Base-by-base conservation (phyloP, 2,113 vertebrate genomes). In the Pholis gunnellus region DNA sequence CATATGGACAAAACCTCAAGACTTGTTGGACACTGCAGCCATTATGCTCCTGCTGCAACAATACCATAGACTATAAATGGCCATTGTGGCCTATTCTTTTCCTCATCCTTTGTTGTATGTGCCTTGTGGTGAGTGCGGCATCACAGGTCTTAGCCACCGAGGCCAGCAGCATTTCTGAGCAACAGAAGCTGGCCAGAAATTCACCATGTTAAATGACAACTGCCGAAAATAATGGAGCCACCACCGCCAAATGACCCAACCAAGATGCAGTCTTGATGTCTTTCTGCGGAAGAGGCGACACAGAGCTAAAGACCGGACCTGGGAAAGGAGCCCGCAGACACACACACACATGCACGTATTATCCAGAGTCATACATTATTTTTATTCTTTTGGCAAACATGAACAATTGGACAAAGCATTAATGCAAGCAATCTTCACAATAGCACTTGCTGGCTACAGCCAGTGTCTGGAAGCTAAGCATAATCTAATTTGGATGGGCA, bases 401-500 rank as follows among this genome's bases (percentile, higher is more conserved):
- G 78, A 92, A 95, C 91, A 95, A 95, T 91, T 91, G 94, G 90
- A 94, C 91, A 94, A 93, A 95, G 93, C 92, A 91, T 94, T 94
- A 95, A 94, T 93, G 94, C 91, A 92, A 95, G 92, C 89, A 94
- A 94, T 94, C 90, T 93, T 93, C 93, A 94, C 94, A 95, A 95
- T 94, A 92, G 90, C 93, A 93, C 94, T 95, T 92, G 93, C 94
- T 95, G 94, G 95, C 94, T 92, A 91, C 91, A 91, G 91, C 80
- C 94, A 89, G 85, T 91, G 92, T 93, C 94, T 95, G 93, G 92
- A 91, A 94, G 91, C 67, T 71, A 86, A 95, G 88, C 83, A 94
- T 95, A 94, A 97, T 95, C 95, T 94, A 89, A 94, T 96, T 96
- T 95, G 93, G 95, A 91, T 91, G 94, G 95, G 94, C 94, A 94